These are phyloP conservation scores for Taxidea taxus DNA, from an alignment of 2,113 vertebrate species.

Conservation along the genomic window DNA sequence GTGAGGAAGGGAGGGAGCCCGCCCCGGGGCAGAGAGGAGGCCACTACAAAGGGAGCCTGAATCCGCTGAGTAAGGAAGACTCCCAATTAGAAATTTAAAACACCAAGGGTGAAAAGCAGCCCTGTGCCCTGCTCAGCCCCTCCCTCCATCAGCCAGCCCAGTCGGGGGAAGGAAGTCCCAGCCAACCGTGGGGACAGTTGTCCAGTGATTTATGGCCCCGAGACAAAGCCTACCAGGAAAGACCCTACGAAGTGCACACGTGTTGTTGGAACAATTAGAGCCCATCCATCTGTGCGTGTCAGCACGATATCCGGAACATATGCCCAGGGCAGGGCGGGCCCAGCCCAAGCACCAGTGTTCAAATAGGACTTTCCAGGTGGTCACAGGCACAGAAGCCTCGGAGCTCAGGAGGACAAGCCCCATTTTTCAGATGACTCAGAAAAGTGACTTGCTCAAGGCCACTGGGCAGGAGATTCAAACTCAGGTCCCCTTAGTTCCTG, in stretches of 20 bases:
- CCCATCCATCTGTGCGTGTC: constrained; percentile 72
- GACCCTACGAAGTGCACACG: constrained; percentile 57
- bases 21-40: background rate
- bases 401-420: background rate
- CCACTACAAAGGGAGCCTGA: background rate
- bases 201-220: constrained; percentile 80
- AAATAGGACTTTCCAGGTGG: background rate
- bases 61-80: constrained; percentile 48
- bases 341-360: background rate
- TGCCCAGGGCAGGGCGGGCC: background rate
- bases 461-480: background rate
- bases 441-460: background rate
- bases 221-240: constrained; percentile 78
- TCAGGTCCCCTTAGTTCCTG: background rate
- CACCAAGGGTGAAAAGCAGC: background rate
- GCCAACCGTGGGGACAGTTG: constrained; percentile 70
- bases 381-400: background rate
- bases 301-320: constrained; percentile 40
- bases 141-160: constrained; percentile 62
- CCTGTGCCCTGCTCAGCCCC: background rate
- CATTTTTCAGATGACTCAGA: background rate
- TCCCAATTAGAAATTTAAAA: constrained; percentile 29
- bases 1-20: background rate
- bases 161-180: constrained; percentile 57
- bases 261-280: constrained; percentile 79